A percentile compares a stretch with the other conserved stretches of the same genome.
Conservation (phyloP, 2,113 vertebrate species). For the Cygnus atratus region DNA sequence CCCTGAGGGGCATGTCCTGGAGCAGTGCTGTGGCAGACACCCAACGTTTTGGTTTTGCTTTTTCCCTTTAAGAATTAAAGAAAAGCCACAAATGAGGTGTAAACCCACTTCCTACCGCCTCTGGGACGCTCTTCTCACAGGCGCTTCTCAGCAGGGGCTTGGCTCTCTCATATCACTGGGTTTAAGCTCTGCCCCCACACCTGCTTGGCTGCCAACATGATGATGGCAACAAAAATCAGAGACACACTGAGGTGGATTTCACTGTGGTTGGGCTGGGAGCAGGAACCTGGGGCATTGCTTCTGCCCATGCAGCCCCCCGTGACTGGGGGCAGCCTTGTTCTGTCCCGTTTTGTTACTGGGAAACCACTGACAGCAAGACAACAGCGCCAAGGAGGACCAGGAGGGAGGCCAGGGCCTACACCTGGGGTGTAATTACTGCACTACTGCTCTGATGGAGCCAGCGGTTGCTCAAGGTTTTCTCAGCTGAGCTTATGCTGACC, state of each 20-base stretch:
- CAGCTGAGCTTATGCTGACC: background rate
- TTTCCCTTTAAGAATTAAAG: background rate
- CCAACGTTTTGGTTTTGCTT: no score
- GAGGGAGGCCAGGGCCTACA: background rate
- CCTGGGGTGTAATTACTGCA: background rate
- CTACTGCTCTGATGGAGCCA: fast-evolving
- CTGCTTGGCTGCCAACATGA: background rate
- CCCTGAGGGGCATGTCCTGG: background rate
- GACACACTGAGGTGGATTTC: no score
- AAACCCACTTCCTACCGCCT: fast-evolving
- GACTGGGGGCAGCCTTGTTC: background rate
- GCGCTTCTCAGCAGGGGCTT: background rate
- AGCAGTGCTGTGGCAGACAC: background rate
- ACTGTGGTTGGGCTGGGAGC: background rate
- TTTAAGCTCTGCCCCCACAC: background rate
- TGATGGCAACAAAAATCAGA: background rate
- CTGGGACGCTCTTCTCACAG: background rate
- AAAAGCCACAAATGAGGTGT: background rate
- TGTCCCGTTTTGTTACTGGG: fast-evolving
- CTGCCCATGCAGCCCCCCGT: background rate
- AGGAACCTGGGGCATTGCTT: no score
- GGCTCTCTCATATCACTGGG: background rate
- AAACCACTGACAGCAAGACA: background rate
- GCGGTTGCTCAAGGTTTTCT: background rate
- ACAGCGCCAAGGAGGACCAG: background rate